A percentile compares a stretch with the other conserved stretches of the same genome.
phyloP scores from a whole-genome alignment of 2,113 vertebrate genomes.

The rabbit (Oryctolagus cuniculus) region mOryCun1.1 NC_091443.1:109885501-109886000 shows the following conservation, averaged over 20 bases:
- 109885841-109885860: too few relatives aligned
- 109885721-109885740: neutral
- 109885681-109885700: conserved; percentile 39
- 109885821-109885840: neutral
- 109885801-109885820: neutral
- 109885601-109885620: neutral
- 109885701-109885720: conserved; percentile 2
- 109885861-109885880: neutral
- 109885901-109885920: neutral
- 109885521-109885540: neutral
- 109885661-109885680: conserved; percentile 25
- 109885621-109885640: neutral
- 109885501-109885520: conserved; percentile 27
- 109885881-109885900: neutral
- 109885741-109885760: conserved; percentile 57
- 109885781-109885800: neutral
- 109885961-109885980: neutral
- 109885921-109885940: neutral
- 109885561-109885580: neutral
- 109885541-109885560: conserved; percentile 30
- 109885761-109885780: neutral
- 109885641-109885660: neutral
- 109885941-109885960: neutral
- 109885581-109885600: neutral
- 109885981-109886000: neutral